phyloP scores from a whole-genome alignment of 2,113 vertebrate genomes.

The Callithrix jacchus region DNA sequence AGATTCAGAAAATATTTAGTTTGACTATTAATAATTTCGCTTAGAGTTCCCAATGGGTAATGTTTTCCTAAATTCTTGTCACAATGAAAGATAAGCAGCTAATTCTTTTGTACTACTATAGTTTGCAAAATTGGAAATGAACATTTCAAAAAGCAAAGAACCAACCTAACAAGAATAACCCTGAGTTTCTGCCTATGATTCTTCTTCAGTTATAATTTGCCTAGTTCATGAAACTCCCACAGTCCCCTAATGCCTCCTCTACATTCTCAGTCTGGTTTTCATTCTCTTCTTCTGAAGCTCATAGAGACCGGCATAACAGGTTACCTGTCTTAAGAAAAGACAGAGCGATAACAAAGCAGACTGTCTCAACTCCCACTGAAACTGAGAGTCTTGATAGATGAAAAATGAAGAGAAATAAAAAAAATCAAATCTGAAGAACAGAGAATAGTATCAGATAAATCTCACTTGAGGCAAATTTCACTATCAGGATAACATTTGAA shows the following conservation, averaged over 20 bases:
- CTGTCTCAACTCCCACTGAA: slow-evolving; percentile 32
- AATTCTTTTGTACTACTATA: not conserved
- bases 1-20: not conserved
- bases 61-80: slow-evolving; percentile 24
- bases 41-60: not conserved
- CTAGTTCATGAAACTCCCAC: not conserved
- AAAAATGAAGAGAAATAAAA: not conserved
- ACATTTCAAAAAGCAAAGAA: slow-evolving; percentile 5
- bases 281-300: slow-evolving; percentile 34
- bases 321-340: not conserved
- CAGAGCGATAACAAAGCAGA: not conserved
- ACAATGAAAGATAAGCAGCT: not conserved
- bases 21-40: slow-evolving; percentile 39
- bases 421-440: not conserved
- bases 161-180: not conserved
- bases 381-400: not conserved
- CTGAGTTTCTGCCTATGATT: not conserved
- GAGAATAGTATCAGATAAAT: slow-evolving; percentile 16
- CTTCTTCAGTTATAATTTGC: not conserved
- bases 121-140: slow-evolving; percentile 30
- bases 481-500: slow-evolving; percentile 16
- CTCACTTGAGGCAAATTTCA: not conserved
- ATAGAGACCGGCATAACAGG: slow-evolving; percentile 6
- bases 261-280: slow-evolving; percentile 4
- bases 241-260: not conserved